Base-by-base conservation (phyloP, 2,888 invertebrate genomes). In the Dascillus cervinus region DNA sequence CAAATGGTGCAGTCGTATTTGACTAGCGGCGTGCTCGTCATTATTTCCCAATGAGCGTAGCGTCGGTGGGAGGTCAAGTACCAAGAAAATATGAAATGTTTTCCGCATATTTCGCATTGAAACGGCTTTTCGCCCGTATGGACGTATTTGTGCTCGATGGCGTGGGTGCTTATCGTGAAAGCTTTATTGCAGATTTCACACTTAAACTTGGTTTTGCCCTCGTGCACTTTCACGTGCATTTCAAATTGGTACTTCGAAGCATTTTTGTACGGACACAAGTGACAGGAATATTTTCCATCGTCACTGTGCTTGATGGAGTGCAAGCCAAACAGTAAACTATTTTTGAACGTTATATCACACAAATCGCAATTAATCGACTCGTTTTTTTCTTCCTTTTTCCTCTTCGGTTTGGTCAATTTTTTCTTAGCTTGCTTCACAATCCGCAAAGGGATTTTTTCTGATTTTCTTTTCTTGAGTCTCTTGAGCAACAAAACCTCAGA, bases 31-130 rank as follows among this genome's bases (percentile, higher is more conserved):
- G n/a, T 15, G 11, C 56, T 50, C 1, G 56, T 58, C 26, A 52
- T 48, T 1, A 65, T 53, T 35, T 70, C 67, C 3, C 71, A 70
- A 34, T 75, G 74, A 1, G 67, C 64, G 0, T 64, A 58, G 22
- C 65, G 66, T 2, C 66, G 58, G 42, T 75, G 75, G 0, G 69
- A 61, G 2, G 67, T 67, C 11, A 75, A 49, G 40, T 73, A 73
- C 52, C 74, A 72, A 1, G 62, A 60, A 35, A 60, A 62, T 54
- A 70, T 71, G 37, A 72, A 72, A 13, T 69, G 67, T 35, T 71
- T 71, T 19, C 70, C 71, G 41, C 73, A 73, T 20, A 26, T 26
- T n/a, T 6, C 11, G 24, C 24, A 24, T 12, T 10, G 10, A n/a
- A 6, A 11, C 4, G 62, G 62, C 31, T 72, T 72, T 36, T 73